Base-by-base conservation (phyloP, 2,888 invertebrate genomes). In the Cinara cedri region DNA sequence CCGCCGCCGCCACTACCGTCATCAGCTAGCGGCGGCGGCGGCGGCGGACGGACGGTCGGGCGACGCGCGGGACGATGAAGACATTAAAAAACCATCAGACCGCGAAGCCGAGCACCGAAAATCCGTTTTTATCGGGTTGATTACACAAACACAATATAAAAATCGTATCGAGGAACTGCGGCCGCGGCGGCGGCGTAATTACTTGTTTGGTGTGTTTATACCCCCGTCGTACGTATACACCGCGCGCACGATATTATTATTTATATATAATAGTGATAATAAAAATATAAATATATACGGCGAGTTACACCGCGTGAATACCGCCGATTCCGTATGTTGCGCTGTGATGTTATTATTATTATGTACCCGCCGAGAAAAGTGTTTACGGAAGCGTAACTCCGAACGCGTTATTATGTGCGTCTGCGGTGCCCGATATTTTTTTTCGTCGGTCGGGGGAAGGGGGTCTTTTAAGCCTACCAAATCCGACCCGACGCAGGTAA, bases 41-140 rank as follows among this genome's bases (percentile, higher is more conserved):
- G 65, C n/a, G n/a, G n/a, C n/a, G n/a, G n/a, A n/a, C n/a, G n/a
- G n/a, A n/a, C n/a, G n/a, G n/a, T n/a, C n/a, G n/a, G 44, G 21
- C 10, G 16, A 4, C n/a, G n/a, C 54, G 21, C n/a, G 49, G 68
- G 60, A 78, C 16, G 78, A 70, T 78, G 78, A 78, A 78, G 78
- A 78, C 78, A 78, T 78, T 78, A 78, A 78, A 78, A 78, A 78
- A 70, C 70, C 78, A 78, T 78, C 78, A 78, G 78, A 78, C 78
- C 78, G 78, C 78, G 78, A 78, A 78, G 78, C 70, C 70, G 78
- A 68, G 70, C 78, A 70, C 78, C 57, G 78, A 78, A 78, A 78
- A 78, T 78, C 78, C 78, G 78, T 78, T 78, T 78, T 78, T 78
- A 78, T 78, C 70, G 68, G 78, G 70, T 78, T 78, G 78, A 78